Percentiles rank a stretch among this genome's conserved stretches.
Conservation (phyloP, 37 sponge, comb jelly and placozoan species). For the Hexactinellida sp. region DNA sequence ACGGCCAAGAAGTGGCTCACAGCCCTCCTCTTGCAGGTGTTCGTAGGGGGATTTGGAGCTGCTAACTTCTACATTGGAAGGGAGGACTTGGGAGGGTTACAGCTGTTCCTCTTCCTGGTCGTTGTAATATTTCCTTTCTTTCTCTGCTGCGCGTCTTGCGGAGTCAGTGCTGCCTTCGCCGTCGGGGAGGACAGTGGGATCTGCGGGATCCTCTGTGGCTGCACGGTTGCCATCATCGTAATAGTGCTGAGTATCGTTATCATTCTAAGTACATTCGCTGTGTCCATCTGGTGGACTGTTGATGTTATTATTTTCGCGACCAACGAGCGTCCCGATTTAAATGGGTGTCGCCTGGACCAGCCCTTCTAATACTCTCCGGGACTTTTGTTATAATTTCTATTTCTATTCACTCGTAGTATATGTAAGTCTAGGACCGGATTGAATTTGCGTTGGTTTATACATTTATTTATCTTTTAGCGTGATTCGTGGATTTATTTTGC, state of each 20-base stretch:
- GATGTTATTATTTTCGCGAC: constrained; percentile 57
- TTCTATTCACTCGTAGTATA: no score
- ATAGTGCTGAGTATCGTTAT: constrained; percentile 20
- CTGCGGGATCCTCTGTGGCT: neutral
- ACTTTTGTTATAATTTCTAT: no score
- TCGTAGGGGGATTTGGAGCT: constrained; percentile 45
- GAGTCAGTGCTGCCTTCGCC: neutral
- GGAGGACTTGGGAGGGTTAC: constrained; percentile 34
- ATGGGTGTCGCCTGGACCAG: constrained; percentile 37
- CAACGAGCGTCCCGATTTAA: constrained; percentile 44
- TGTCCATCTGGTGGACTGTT: constrained; percentile 60
- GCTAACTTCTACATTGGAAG: constrained; percentile 77
- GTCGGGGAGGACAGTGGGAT: constrained; percentile 13
- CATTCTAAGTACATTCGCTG: constrained; percentile 9
- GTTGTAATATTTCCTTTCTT: constrained; percentile 18
- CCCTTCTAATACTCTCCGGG: no score
- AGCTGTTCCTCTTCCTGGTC: constrained; percentile 20
- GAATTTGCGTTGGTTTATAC: no score
- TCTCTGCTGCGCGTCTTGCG: neutral
- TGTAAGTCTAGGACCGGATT: no score
- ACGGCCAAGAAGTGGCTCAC: neutral
- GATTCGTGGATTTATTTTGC: no score
- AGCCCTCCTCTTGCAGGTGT: constrained; percentile 14
- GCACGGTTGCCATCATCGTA: neutral
- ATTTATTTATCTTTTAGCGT: no score